These are phyloP conservation scores for Bombylius major DNA, from an alignment of 2,888 invertebrate species.

Conservation along the genomic window DNA sequence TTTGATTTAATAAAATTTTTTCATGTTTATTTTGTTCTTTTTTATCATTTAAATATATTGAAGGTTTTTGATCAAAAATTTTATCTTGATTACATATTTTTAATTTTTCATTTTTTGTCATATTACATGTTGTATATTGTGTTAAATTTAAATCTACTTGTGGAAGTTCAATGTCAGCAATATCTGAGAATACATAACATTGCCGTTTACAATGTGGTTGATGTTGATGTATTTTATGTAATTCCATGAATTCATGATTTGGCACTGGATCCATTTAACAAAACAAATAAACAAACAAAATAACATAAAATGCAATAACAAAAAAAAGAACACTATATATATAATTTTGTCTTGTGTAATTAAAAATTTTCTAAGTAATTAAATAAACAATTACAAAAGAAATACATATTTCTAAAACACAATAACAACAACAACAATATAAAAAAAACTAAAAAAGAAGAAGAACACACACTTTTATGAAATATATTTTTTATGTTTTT, in stretches of 20 bases:
- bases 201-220: slow-evolving; percentile 35
- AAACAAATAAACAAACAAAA: neutral
- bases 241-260: slow-evolving; percentile 35
- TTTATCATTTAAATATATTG: slow-evolving; percentile 22
- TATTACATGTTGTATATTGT: neutral
- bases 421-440: too few relatives aligned
- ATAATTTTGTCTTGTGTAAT: too few relatives aligned
- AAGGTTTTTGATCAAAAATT: too few relatives aligned
- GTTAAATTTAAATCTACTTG: slow-evolving; percentile 14
- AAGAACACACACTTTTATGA: too few relatives aligned
- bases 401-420: too few relatives aligned
- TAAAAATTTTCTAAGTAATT: too few relatives aligned
- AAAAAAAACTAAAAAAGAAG: too few relatives aligned
- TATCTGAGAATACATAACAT: slow-evolving; percentile 36
- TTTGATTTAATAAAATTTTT: neutral
- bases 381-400: too few relatives aligned
- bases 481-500: too few relatives aligned
- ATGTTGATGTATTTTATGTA: slow-evolving; percentile 30
- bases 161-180: slow-evolving; percentile 35
- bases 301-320: neutral
- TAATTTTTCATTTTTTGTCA: too few relatives aligned
- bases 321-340: too few relatives aligned
- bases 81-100: neutral
- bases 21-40: slow-evolving; percentile 21
- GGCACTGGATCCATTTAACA: slow-evolving; percentile 32